A percentile compares a stretch with the other conserved stretches of the same genome.
These are phyloP conservation scores for Amblyopsis rosae DNA, from an alignment of 2,113 vertebrate genomes.

Conservation along the genomic window DNA sequence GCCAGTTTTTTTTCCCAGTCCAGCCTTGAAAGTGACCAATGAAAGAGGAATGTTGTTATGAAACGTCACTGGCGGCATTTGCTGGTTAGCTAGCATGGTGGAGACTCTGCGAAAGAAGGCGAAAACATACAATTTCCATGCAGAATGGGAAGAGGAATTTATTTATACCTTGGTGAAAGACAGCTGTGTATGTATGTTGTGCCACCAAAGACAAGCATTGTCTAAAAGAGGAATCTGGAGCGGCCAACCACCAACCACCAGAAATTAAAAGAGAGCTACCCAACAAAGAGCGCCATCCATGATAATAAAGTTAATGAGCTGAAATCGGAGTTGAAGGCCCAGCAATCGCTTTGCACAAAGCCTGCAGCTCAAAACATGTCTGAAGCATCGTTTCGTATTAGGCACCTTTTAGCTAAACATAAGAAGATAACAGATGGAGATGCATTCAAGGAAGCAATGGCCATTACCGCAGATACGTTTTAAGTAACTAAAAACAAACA, in stretches of 20 bases:
- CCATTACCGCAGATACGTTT: not conserved
- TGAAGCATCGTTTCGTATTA: slow-evolving; percentile 4
- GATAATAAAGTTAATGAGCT: slow-evolving; percentile 12
- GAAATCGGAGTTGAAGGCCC: slow-evolving; percentile 8
- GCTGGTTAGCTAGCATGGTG: not conserved
- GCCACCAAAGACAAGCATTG: slow-evolving; percentile 6
- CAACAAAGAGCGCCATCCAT: slow-evolving; percentile 3
- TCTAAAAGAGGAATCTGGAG: slow-evolving; percentile 3
- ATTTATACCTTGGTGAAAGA: not conserved
- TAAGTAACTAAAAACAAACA: slow-evolving; percentile 18
- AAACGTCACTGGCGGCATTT: not conserved
- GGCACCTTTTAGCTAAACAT: slow-evolving; percentile 7
- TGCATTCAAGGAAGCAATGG: slow-evolving; percentile 5
- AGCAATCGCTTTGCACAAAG: not conserved
- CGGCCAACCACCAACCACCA: slow-evolving; percentile 9
- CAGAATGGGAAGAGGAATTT: not conserved
- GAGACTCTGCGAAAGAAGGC: not conserved
- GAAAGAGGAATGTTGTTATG: not conserved
- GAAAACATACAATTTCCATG: not conserved
- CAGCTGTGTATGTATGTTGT: slow-evolving; percentile 4
- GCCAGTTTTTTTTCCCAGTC: no score
- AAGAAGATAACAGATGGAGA: not conserved
- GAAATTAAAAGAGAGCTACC: not conserved
- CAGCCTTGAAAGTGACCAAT: not conserved
- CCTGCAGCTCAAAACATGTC: not conserved